phyloP scores from a whole-genome alignment of 92 coral and sea anemone species.

The Siderastrea radians region DNA sequence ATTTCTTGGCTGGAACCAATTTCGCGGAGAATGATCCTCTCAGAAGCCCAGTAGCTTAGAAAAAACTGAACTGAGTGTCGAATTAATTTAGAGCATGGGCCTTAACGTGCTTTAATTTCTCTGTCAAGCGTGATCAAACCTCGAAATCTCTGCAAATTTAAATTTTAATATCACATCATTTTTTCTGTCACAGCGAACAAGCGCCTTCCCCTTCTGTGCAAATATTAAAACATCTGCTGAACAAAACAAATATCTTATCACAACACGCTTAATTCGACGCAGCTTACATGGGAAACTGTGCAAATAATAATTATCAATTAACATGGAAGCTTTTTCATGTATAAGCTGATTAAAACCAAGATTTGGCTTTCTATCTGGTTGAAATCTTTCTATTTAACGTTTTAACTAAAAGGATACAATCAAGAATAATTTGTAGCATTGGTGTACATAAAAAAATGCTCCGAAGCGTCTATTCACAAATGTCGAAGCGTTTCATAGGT shows the following conservation, averaged over 20 bases:
- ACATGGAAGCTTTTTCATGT: background rate
- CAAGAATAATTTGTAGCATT: too few relatives aligned
- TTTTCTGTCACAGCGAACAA: constrained; percentile 36
- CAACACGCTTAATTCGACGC: background rate
- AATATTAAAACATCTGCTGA: constrained; percentile 28
- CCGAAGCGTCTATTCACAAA: too few relatives aligned
- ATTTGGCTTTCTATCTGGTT: background rate
- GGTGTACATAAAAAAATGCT: too few relatives aligned
- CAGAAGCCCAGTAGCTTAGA: too few relatives aligned
- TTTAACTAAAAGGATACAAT: background rate
- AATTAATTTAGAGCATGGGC: background rate
- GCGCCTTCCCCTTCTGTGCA: constrained; percentile 8
- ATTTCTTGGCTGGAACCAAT: too few relatives aligned
- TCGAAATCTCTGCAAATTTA: constrained; percentile 23
- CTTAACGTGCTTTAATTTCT: background rate
- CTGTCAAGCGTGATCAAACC: constrained; percentile 22
- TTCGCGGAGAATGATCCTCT: too few relatives aligned
- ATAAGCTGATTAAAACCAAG: background rate
- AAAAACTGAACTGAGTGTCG: background rate
- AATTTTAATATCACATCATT: constrained; percentile 20
- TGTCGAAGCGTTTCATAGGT: background rate
- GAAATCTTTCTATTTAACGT: background rate
- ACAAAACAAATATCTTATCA: constrained; percentile 19
- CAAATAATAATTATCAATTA: background rate
- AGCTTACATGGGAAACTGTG: background rate